These are phyloP conservation scores for Gracilinanus agilis DNA, from an alignment of 2,113 vertebrate genomes.

Conservation along the genomic window DNA sequence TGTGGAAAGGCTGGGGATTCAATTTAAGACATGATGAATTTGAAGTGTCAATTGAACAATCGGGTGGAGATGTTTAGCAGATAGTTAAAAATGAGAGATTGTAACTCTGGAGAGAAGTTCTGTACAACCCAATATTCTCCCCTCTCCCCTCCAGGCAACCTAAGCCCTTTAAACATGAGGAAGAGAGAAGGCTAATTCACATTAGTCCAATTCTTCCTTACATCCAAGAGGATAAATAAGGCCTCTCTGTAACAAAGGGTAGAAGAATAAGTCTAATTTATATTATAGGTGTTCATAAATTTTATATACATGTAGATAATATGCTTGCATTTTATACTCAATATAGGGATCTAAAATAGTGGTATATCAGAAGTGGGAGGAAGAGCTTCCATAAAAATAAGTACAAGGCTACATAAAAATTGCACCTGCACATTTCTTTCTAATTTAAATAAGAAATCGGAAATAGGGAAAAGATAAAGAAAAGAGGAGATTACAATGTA, in stretches of 20 bases:
- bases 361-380: neutral
- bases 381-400: neutral
- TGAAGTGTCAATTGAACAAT: neutral
- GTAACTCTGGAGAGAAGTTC: neutral
- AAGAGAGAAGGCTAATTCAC: neutral
- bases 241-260: neutral
- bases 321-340: rapidly evolving
- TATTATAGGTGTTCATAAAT: too few species aligned
- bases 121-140: neutral
- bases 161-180: neutral
- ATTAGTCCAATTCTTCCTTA: neutral
- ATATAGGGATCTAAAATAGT: neutral
- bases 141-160: neutral
- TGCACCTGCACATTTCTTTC: neutral
- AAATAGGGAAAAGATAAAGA: neutral
- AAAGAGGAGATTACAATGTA: neutral
- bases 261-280: too few species aligned
- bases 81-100: neutral
- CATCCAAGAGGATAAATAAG: rapidly evolving
- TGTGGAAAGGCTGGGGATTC: neutral
- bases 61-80: neutral
- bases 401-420: too few species aligned
- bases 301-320: neutral
- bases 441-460: rapidly evolving
- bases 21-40: neutral